Evolutionary conservation across 2,888 invertebrate species (phyloP), one percentile per base, ranked within the genome.

Genomic region (Elysia crispata): DNA sequence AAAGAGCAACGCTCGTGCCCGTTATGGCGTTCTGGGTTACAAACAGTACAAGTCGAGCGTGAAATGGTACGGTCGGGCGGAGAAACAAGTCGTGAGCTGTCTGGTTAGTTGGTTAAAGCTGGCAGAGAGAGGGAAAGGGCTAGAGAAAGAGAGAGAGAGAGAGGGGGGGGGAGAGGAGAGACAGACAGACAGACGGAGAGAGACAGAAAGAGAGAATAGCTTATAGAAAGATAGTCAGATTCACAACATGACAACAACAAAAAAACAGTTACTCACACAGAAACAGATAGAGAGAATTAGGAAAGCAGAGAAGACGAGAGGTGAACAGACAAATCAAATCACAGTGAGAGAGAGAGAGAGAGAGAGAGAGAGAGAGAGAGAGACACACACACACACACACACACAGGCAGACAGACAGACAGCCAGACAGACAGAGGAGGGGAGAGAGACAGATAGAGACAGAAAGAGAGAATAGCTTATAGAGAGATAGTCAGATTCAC

Each of bases 91-190:
- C 3, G 13, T 18, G 25, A n/a, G 49, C 76, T 64, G 33, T 64
- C 49, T 41, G 66, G 64, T 76, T 64, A 66, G 62, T 18, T 50
- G 28, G 13, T 74, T 25, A 75, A 49, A 60, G 49, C 33, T 69
- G 54, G 67, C 28, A 33, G 30, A 50, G n/a, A 67, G 30, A 1
- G 41, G 31, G 1, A 23, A 23, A 33, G 30, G 8, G 50, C 30
- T 30, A 50, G 6, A 54, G 54, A 28, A 28, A n/a, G 3, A 54
- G 3, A 57, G 33, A 31, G 30, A 54, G 20, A 25, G 33, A 33
- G 41, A 20, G 69, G 30, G 31, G 54, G 30, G 25, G 30, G 11
- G 28, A 62, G 23, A 31, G 66, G 0, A 66, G 76, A 66, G 30
- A 69, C 57, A 1, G 25, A 23, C 33, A 75, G n/a, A n/a, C 54